A percentile compares a stretch with the other conserved stretches of the same genome.
phyloP scores from a whole-genome alignment of 2,113 vertebrate genomes.

The Atlantisia rogersi region DNA sequence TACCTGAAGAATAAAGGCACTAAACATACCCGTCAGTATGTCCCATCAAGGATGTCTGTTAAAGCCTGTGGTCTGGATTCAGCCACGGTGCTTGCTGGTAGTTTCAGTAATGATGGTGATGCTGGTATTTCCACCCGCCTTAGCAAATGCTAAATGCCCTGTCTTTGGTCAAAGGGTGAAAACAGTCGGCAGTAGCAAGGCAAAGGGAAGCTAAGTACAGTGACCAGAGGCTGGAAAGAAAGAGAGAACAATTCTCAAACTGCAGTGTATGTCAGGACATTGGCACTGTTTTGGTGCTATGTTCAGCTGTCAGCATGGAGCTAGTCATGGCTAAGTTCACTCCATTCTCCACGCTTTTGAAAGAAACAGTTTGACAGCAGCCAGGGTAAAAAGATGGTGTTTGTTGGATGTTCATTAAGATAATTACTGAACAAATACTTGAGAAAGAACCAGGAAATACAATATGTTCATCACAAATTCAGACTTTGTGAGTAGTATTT shows the following conservation, averaged over 20 bases:
- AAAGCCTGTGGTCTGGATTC: neutral
- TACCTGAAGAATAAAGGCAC: neutral
- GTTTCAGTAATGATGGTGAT: neutral
- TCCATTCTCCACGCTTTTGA: neutral
- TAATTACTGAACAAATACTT: neutral
- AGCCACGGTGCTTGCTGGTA: neutral
- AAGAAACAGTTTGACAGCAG: neutral
- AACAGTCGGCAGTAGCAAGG: neutral
- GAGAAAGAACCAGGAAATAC: neutral
- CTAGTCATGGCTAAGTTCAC: neutral
- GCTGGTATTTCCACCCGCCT: neutral
- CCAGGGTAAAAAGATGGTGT: neutral
- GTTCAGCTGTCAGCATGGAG: neutral
- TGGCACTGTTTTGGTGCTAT: neutral
- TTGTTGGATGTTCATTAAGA: neutral
- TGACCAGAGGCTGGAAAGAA: neutral
- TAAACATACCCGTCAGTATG: neutral
- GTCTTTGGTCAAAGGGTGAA: neutral
- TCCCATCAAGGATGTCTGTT: neutral
- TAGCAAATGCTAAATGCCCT: neutral
- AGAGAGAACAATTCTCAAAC: neutral
- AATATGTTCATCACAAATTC: neutral
- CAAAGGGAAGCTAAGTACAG: neutral
- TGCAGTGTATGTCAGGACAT: neutral
- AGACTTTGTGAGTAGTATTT: neutral